A percentile compares a stretch with the other conserved stretches of the same genome.
Evolutionary conservation across 2,113 vertebrate genomes (phyloP).

Genomic region (Regulus satrapa): DNA sequence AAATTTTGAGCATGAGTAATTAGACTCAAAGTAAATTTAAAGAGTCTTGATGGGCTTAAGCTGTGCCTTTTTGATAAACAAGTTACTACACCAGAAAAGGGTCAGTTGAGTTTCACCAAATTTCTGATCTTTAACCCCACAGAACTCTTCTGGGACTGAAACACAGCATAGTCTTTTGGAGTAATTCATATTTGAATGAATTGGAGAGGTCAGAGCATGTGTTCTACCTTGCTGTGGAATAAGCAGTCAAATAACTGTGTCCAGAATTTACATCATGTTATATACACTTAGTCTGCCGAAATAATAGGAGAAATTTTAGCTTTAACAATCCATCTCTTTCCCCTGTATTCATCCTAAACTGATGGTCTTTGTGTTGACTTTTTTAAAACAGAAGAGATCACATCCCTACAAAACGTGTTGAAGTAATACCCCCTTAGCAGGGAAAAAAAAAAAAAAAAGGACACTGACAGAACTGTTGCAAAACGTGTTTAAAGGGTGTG

Average conservation of each 20-base stretch:
- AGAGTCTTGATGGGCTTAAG: neutral
- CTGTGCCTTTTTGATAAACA: neutral
- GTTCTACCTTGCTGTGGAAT: neutral
- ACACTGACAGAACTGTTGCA: neutral
- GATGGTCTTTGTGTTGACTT: neutral
- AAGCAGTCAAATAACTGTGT: neutral
- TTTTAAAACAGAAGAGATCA: neutral
- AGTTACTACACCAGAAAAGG: neutral
- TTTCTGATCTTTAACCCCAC: neutral
- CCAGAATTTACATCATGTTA: neutral
- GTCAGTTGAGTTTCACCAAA: neutral
- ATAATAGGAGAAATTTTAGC: neutral
- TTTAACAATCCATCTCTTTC: neutral
- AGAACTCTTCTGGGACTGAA: neutral
- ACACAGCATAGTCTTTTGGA: neutral
- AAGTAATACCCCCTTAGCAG: neutral
- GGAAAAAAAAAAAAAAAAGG: too few species aligned
- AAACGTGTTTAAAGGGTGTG: neutral
- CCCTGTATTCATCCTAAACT: neutral
- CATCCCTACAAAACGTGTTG: neutral
- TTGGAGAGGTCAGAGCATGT: neutral
- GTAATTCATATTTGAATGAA: neutral
- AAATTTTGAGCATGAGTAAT: neutral
- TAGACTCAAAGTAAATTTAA: neutral
- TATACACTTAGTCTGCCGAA: neutral